phyloP scores from a whole-genome alignment of 2,888 invertebrate genomes.

The Cheilosia variabilis region DNA sequence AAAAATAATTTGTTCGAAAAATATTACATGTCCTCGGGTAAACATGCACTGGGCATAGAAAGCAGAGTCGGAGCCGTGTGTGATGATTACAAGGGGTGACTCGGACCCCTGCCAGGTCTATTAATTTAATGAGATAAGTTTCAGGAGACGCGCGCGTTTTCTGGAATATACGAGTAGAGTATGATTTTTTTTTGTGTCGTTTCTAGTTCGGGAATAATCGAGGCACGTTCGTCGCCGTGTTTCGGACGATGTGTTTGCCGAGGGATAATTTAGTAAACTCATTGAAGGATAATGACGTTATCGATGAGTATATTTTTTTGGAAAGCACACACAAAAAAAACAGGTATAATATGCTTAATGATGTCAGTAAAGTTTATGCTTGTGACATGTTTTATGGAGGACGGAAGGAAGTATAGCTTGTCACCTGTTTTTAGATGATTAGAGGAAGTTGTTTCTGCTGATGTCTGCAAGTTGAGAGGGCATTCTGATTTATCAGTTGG shows the following conservation, averaged over 20 bases:
- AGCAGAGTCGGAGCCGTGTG: slow-evolving; percentile 24
- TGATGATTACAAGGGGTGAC: slow-evolving; percentile 49
- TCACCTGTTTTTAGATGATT: not conserved
- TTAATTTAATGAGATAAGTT: slow-evolving; percentile 73
- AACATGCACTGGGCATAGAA: slow-evolving; percentile 17
- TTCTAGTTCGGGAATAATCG: slow-evolving; percentile 2
- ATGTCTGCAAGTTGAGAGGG: not conserved
- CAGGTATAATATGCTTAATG: slow-evolving; percentile 53
- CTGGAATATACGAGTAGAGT: not conserved
- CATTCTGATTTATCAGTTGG: not conserved
- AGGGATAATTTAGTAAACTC: slow-evolving; percentile 64
- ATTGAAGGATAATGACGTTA: slow-evolving; percentile 68
- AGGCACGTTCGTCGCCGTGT: slow-evolving; percentile 35
- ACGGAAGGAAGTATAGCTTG: not conserved
- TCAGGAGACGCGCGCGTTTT: slow-evolving; percentile 60
- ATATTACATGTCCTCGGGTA: slow-evolving; percentile 57
- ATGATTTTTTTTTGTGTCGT: slow-evolving; percentile 1
- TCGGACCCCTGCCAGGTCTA: slow-evolving; percentile 33
- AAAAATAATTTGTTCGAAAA: slow-evolving; percentile 64
- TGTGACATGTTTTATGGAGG: slow-evolving; percentile 19
- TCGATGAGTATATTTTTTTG: slow-evolving; percentile 45
- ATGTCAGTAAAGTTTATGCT: slow-evolving; percentile 53
- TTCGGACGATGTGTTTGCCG: slow-evolving; percentile 39
- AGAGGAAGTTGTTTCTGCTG: not conserved
- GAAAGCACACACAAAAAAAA: not conserved